Evolutionary conservation across 1,140 invertebrate genomes (phyloP), one percentile per base, ranked within the genome.

Genomic region (Diabrotica virgifera): DNA sequence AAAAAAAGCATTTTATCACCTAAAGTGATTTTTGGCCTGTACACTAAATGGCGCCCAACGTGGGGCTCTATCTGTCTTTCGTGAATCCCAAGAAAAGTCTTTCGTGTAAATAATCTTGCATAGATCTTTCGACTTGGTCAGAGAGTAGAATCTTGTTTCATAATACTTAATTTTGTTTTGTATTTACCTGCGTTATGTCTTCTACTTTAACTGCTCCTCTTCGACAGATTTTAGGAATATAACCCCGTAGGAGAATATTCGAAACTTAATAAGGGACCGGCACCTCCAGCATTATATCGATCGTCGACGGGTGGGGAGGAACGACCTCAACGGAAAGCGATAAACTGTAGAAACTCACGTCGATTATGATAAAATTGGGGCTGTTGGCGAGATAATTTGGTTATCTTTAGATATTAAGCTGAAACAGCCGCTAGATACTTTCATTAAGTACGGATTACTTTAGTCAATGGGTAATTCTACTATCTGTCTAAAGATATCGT

Each of bases 131-230:
- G n/a, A n/a, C n/a, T n/a, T n/a, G n/a, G n/a, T n/a, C n/a, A n/a
- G n/a, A n/a, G n/a, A n/a, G n/a, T n/a, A n/a, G n/a, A n/a, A n/a
- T n/a, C n/a, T n/a, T n/a, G n/a, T n/a, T n/a, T n/a, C n/a, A n/a
- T n/a, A n/a, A n/a, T n/a, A n/a, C n/a, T n/a, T n/a, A n/a, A n/a
- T n/a, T n/a, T n/a, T n/a, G n/a, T n/a, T n/a, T n/a, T n/a, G n/a
- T n/a, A n/a, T n/a, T n/a, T n/a, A n/a, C n/a, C n/a, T n/a, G n/a
- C n/a, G n/a, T n/a, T n/a, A n/a, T n/a, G n/a, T n/a, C n/a, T n/a
- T n/a, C n/a, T n/a, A n/a, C n/a, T n/a, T n/a, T n/a, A 62, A 37
- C 14, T 46, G 52, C 60, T 55, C 52, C 60, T 52, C 52, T 6
- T 37, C 13, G 60, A 52, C 52, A 54, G 24, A 62, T 62, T 62